These are phyloP conservation scores for Eilema depressum DNA, from an alignment of 2,888 invertebrate genomes.

Conservation along the genomic window DNA sequence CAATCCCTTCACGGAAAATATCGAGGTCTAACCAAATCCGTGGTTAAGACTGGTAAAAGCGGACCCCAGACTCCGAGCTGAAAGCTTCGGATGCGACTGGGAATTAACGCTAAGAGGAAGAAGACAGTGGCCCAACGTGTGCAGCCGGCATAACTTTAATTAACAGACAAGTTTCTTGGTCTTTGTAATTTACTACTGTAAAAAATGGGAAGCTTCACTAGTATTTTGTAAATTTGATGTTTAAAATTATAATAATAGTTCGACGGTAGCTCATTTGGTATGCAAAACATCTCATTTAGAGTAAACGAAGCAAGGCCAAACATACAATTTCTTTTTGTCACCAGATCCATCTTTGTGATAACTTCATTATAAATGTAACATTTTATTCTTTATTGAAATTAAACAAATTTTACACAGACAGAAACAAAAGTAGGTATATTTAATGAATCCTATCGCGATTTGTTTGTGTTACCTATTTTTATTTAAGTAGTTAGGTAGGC, in stretches of 20 bases:
- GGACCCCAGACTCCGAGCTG: too few relatives aligned
- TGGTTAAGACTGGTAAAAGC: too few relatives aligned
- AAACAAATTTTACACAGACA: too few relatives aligned
- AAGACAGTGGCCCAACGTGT: neutral
- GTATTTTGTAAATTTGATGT: neutral
- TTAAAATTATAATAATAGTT: conserved; percentile 1
- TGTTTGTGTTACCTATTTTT: too few relatives aligned
- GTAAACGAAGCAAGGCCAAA: neutral
- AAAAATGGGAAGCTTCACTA: neutral
- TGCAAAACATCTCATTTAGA: neutral
- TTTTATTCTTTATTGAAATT: too few relatives aligned
- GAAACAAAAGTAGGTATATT: too few relatives aligned
- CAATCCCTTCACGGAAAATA: too few relatives aligned
- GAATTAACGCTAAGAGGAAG: too few relatives aligned
- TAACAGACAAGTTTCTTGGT: neutral
- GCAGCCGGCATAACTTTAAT: neutral
- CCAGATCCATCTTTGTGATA: neutral
- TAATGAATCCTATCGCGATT: too few relatives aligned
- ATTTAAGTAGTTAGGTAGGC: too few relatives aligned
- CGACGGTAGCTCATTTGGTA: neutral
- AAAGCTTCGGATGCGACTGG: too few relatives aligned
- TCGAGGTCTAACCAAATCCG: too few relatives aligned
- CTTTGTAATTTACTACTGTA: neutral
- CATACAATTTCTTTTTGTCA: neutral
- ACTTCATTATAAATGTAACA: neutral